Base-by-base conservation (phyloP, 2,888 invertebrate genomes). In the Troides aeacus region DNA sequence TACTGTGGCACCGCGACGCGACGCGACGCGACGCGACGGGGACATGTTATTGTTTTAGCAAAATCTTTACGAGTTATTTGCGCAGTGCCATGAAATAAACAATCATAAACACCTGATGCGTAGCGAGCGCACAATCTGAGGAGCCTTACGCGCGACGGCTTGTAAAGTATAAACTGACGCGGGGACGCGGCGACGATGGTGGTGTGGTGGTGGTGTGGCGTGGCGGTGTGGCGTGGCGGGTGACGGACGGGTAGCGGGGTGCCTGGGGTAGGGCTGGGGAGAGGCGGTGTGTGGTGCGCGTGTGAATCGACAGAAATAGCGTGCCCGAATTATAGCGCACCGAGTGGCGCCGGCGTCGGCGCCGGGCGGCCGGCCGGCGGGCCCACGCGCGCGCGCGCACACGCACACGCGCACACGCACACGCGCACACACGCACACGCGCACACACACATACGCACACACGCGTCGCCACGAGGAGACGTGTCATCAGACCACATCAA, bases 271-370 rank as follows among this genome's bases (percentile, higher is more conserved):
- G 36, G 7, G 36, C 6, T 6, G 36, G 36, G 36, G 36, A 36
- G 7, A 39, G 39, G 39, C 5, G 30, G 86, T 85, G 86, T 84
- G 84, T 80, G 82, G 81, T 82, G 80, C 80, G 88, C 88, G 87
- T 89, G 89, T 89, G 88, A 90, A 88, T 86, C 87, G 87, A 84
- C 88, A 81, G 85, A 92, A 92, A 92, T 92, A 92, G 86, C 69
- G 78, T 83, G 88, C 87, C 91, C 90, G 88, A 91, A 92, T 90
- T 92, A 88, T 86, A 90, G 85, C 88, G 83, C 81, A 87, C 83
- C 85, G 85, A 84, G 82, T 88, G 91, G 90, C 90, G 91, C 90
- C 89, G 84, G 83, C 78, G 78, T 72, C 85, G 89, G 89, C 88
- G 89, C 88, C 86, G 84, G 82, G 79, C 84, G 81, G 85, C 85